These are phyloP conservation scores for Diacarnus erythraeanus DNA, from an alignment of 37 sponge, comb jelly and placozoan species.

Conservation along the genomic window DNA sequence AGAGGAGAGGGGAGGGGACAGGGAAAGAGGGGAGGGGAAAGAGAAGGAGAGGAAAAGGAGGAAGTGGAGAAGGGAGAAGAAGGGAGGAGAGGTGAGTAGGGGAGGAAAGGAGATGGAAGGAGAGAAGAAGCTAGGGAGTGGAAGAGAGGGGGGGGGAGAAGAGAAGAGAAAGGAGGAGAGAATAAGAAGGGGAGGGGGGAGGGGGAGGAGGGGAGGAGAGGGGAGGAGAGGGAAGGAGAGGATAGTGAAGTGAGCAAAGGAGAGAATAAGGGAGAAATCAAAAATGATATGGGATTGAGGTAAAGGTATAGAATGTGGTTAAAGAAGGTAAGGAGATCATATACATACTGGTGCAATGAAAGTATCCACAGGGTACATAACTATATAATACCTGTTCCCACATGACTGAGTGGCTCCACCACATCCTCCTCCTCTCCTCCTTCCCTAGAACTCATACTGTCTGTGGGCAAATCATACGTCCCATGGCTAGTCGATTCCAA, in stretches of 20 bases:
- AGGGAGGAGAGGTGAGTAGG: neutral
- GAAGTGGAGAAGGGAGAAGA: neutral
- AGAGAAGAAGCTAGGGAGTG: neutral
- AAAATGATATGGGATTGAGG: neutral
- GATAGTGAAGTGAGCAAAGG: neutral
- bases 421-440: constrained; percentile 6
- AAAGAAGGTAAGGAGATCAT: no score
- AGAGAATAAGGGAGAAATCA: neutral
- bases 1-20: no score
- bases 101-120: neutral
- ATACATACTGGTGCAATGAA: no score
- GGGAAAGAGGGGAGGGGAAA: neutral
- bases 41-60: neutral
- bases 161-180: neutral
- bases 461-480: no score
- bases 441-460: no score
- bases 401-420: neutral
- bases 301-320: neutral
- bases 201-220: neutral
- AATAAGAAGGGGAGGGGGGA: neutral
- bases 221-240: neutral
- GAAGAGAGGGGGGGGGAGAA: neutral
- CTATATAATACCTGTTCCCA: no score
- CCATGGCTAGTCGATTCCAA: neutral
- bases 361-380: no score